Conservation (phyloP, 2,888 invertebrate genomes). For the Temnothorax ravouxi region DNA sequence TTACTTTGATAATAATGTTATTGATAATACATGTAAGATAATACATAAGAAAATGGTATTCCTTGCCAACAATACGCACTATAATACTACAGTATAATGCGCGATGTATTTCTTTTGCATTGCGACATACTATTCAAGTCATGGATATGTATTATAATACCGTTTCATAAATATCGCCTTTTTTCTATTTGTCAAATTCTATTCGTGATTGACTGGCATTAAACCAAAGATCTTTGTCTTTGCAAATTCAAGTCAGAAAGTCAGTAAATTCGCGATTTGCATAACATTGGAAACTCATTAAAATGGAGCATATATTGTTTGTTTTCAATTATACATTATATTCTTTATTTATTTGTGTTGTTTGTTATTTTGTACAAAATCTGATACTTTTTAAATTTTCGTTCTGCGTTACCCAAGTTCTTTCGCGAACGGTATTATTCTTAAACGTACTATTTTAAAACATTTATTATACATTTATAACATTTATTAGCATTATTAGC, state of each 20-base stretch:
- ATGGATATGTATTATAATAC: background rate
- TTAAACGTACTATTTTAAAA: background rate
- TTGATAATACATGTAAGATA: background rate
- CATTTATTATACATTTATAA: background rate
- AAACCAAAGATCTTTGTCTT: too few relatives aligned
- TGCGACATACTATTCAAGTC: background rate
- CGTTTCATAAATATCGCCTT: background rate
- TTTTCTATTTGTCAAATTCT: too few relatives aligned
- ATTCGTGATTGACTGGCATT: too few relatives aligned
- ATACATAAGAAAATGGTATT: background rate
- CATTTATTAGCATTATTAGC: background rate
- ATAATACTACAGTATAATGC: background rate
- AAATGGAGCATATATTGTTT: too few relatives aligned
- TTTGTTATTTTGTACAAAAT: background rate
- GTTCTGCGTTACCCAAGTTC: background rate
- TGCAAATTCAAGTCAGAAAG: too few relatives aligned
- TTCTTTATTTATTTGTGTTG: background rate
- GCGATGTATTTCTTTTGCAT: background rate
- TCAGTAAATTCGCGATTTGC: too few relatives aligned
- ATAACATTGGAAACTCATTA: background rate
- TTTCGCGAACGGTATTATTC: too few relatives aligned
- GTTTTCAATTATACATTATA: background rate
- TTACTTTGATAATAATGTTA: background rate
- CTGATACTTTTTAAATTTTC: background rate
- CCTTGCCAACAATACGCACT: background rate